Base-by-base conservation (phyloP, 1,140 invertebrate genomes). In the Polypedilum vanderplanki region DNA sequence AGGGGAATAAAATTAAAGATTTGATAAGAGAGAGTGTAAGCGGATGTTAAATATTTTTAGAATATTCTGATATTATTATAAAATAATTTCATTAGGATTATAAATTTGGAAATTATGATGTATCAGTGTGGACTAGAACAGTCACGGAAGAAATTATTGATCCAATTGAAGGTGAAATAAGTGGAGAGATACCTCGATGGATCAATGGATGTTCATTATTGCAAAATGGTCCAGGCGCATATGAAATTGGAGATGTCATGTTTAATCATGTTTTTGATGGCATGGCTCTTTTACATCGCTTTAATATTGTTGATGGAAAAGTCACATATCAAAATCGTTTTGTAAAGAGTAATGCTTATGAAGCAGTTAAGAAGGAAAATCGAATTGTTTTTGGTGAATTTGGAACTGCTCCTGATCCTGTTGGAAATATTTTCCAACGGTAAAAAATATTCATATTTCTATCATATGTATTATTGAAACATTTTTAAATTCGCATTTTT, bases 191-290 rank as follows among this genome's bases (percentile, higher is more conserved):
- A 65, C 94, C 94, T 18, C 57, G 78, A 8, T 97, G 93, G 93
- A 77, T 97, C 1, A 87, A 87, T 41, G 94, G 95, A 0, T 88
- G 85, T 1, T 81, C n/a, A n/a, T n/a, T 97, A 8, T 79, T 95
- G 18, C 83, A 93, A 41, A 96, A 96, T 82, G 95, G 95, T 0
- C 94, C 94, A 0, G 94, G 94, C 1, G 90, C 88, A 75, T 82
- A 91, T 7, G 91, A 93, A 83, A 88, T 95, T 75, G 93, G 93
- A 0, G 82, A 91, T 17, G 88, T 89, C 78, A 86, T 85, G 22
- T 94, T 90, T 77, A 84, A 91, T 73, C 94, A 96, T 82, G 81
- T 95, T 33, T 97, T 96, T 79, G 95, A 97, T 83, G 91, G 93
- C 77, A 90, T 93, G 0, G 93, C 93, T 1, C 83, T 95, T 73